Conservation (phyloP, 2,113 vertebrate species). For the Zosterops hypoxanthus region DNA sequence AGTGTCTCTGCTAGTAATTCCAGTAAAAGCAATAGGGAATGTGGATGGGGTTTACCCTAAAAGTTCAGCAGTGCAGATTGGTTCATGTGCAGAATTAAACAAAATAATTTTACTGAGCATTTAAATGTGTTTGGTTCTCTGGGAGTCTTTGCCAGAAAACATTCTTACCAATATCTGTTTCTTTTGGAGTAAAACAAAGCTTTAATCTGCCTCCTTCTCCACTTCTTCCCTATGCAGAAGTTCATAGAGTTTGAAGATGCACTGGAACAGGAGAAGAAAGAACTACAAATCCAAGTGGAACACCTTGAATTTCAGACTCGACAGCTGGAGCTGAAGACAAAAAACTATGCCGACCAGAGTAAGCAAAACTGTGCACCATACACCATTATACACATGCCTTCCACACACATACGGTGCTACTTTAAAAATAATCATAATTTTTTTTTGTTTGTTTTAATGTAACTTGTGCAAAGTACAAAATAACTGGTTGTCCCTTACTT, state of each 20-base stretch:
- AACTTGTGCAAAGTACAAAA: background rate
- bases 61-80: accelerated
- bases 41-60: background rate
- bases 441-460: background rate
- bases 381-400: background rate
- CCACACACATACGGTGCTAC: background rate
- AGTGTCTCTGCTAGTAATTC: background rate
- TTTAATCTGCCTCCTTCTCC: background rate
- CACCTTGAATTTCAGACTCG: conserved; percentile 91
- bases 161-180: background rate
- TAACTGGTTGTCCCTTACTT: background rate
- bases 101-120: background rate
- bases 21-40: background rate
- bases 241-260: conserved; percentile 99
- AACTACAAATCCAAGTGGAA: conserved; percentile 92
- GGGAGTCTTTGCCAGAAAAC: background rate
- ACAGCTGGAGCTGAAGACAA: conserved; percentile 93
- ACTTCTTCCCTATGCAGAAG: conserved; percentile 77
- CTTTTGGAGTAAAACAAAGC: too few relatives aligned
- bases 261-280: conserved; percentile 97
- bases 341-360: conserved; percentile 97
- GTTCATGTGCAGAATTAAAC: background rate
- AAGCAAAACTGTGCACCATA: conserved; percentile 39
- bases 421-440: background rate
- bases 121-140: background rate